Base-by-base conservation (phyloP, 2,888 invertebrate species). In the Lithophane leautieri region DNA sequence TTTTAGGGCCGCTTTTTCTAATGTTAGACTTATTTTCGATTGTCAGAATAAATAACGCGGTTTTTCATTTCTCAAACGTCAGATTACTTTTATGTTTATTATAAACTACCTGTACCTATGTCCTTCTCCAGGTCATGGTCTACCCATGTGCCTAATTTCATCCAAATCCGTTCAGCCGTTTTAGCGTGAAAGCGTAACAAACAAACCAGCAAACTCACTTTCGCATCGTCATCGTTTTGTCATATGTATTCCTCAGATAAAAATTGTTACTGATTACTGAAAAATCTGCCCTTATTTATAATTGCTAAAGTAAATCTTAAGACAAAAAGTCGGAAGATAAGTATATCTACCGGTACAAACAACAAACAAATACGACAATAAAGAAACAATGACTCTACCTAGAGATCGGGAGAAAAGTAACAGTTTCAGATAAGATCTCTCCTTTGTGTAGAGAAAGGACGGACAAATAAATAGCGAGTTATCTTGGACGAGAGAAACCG, bases 381-480 rank as follows among this genome's bases (percentile, higher is more conserved):
- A 88, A 84, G 76, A 82, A 83, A 84, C 79, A 84, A 81, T 80
- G 80, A 74, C 42, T 54, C 44, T 76, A 84, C 77, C 82, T 85
- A 86, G 76, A 84, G 83, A 88, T 86, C 81, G 80, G 73, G 73
- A 80, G 83, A 82, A 89, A 89, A 88, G 87, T 89, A 88, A 85
- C 84, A 83, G 84, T 86, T 86, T 81, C 63, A 77, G 93, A 92
- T 91, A 91, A 86, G 81, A 92, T 92, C 90, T 79, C 78, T 77
- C 81, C 79, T 86, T 88, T 90, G 89, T 88, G 81, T 84, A 83
- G 88, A 86, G 88, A 86, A 78, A 87, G 86, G 79, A 75, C 85
- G 86, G 86, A 92, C 92, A 94, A 95, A 94, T 94, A 94, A 94
- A 95, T 94, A 93, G 90, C 87, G 80, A 86, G 91, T 93, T 95